Evolutionary conservation across 2,113 vertebrate species (phyloP), one percentile per base, ranked within the genome.

Genomic region (Corvus hawaiiensis): DNA sequence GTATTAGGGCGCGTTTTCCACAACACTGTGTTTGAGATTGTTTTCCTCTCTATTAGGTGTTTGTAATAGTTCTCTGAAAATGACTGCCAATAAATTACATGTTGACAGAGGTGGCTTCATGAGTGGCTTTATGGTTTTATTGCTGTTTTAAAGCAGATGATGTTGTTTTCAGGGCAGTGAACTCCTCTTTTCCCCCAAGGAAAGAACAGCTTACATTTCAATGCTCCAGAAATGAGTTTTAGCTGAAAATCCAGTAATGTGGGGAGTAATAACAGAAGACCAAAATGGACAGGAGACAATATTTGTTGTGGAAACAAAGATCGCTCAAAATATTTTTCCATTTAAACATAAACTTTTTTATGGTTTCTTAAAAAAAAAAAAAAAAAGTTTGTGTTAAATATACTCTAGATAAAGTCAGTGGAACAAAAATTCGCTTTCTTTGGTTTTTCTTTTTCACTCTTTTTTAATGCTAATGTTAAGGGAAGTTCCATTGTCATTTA

Each of bases 51-150:
- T 72, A 39, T 39, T 93, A 83, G 7, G n/a, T 75, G 51, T 67
- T 96, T 91, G 64, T 68, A 86, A 90, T 51, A 55, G 18, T 54
- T 93, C 51, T 81, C 27, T 80, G 81, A 77, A 96, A 91, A 68
- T 81, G 28, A 61, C 27, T 90, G 62, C 41, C 63, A 94, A 89
- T 97, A 93, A 94, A 89, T 93, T 92, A 51, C 3, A 0, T 44
- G 35, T 78, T 89, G 86, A 82, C 77, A 92, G 91, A 91, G 69
- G 52, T 84, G 76, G 18, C 66, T 91, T 67, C 78, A 80, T 89
- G 85, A 94, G 43, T 94, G 72, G 23, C 69, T 94, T 46, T 64
- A 48, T 68, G 19, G 62, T 81, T 89, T 90, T 93, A 84, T 84
- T 89, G 44, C 44, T 88, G 17, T 68, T 93, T 93, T 83, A 78